Evolutionary conservation across 2,888 invertebrate genomes (phyloP).

Genomic region (Melipona bicolor): DNA sequence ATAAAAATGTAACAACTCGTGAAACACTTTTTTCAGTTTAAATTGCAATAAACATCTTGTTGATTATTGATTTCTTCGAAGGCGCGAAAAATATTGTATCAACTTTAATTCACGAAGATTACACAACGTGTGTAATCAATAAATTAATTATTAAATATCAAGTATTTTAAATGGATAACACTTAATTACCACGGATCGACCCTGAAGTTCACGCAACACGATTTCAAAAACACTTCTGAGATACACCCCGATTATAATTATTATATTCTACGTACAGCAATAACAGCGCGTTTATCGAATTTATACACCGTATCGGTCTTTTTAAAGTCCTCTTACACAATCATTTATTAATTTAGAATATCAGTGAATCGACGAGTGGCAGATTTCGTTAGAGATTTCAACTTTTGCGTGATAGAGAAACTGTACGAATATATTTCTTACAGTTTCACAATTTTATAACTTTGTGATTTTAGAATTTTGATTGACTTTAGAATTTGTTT

Average conservation of each 20-base stretch:
- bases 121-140: background rate
- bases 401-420: background rate
- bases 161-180: background rate
- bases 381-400: background rate
- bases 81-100: background rate
- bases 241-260: background rate
- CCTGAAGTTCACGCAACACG: background rate
- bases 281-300: background rate
- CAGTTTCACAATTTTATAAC: background rate
- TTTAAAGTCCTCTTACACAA: background rate
- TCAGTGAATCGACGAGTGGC: background rate
- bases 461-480: background rate
- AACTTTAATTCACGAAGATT: background rate
- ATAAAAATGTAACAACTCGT: background rate
- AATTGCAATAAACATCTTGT: background rate
- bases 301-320: background rate
- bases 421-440: background rate
- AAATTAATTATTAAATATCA: background rate
- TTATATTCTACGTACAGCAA: background rate
- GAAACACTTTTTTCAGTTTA: background rate
- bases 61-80: background rate
- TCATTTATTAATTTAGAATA: background rate
- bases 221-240: conserved; percentile 17
- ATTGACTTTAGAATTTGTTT: background rate
- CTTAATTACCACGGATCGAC: background rate